Conservation (phyloP, 2,113 vertebrate genomes). For the Elgaria multicarinata region DNA sequence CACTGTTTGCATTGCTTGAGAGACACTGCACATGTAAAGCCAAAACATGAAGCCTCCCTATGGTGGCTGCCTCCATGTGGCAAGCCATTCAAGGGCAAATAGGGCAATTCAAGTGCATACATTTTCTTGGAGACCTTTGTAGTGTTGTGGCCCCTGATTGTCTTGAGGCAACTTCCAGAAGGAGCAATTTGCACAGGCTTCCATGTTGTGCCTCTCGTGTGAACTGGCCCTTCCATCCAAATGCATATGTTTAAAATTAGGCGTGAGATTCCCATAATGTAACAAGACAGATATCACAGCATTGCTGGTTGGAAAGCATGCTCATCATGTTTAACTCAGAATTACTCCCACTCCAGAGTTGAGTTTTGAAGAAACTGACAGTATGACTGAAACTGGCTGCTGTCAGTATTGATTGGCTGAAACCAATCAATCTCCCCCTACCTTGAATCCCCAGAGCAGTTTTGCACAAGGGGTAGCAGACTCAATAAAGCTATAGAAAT, state of each 20-base stretch:
- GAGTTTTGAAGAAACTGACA: background rate
- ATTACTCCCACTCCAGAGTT: background rate
- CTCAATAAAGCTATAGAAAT: background rate
- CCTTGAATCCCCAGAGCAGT: background rate
- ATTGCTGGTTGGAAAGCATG: background rate
- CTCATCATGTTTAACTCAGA: background rate
- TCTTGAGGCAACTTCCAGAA: background rate
- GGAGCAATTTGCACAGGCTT: background rate
- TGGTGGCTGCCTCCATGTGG: background rate
- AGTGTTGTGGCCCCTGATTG: background rate
- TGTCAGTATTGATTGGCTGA: background rate
- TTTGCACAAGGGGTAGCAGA: background rate
- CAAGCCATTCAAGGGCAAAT: background rate
- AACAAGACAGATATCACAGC: background rate
- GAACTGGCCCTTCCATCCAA: background rate
- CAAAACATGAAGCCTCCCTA: background rate
- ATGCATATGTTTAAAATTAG: background rate
- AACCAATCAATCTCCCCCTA: background rate
- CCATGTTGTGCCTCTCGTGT: background rate
- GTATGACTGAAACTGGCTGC: no score
- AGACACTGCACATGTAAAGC: background rate
- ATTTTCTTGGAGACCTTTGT: background rate
- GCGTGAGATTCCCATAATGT: background rate
- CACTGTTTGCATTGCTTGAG: background rate
- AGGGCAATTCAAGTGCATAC: background rate